Base-by-base conservation (phyloP, 1,140 invertebrate species). In the Zaprionus camerounensis region DNA sequence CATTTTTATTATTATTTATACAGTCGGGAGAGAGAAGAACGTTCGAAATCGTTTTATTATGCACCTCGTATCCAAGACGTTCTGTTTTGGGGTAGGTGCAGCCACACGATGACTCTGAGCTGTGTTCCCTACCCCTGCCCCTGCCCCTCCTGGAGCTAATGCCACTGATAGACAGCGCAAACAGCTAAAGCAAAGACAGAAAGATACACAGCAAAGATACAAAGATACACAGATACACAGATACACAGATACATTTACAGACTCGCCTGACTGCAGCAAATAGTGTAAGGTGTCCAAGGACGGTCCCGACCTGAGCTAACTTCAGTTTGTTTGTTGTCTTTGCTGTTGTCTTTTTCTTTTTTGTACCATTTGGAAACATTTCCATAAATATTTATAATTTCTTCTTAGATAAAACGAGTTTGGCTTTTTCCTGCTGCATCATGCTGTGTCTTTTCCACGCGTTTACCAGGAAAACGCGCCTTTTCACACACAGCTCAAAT, bases 371-470 rank as follows among this genome's bases (percentile, higher is more conserved):
- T 63, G 53, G 67, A 49, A 51, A 44, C 80, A 76, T 86, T 87
- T 86, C 49, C 70, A 87, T 83, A 87, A 88, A 88, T 87, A 83
- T 88, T 83, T 87, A 81, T 88, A 83, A 64, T 80, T 86, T 76
- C 64, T 41, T 57, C 34, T 58, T 26, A 46, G 62, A 88, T 83
- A 88, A 87, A 87, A 87, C 85, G 51, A 84, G 84, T 88, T 88
- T 77, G 76, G 46, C 51, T 56, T 46, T 46, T 56, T 69, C 56
- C 65, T 74, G 65, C 55, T 53, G 65, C 73, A 66, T 58, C 68
- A 65, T 17, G 76, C 76, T 72, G 76, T n/a, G 58, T 55, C 56
- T 80, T 83, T 84, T 87, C 76, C 84, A 88, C 85, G 84, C 81
- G 84, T 81, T 88, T 88, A 88, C 84, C 84, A 81, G 81, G 84